These are phyloP conservation scores for Cosmia trapezina DNA, from an alignment of 2,888 invertebrate species.

Conservation along the genomic window DNA sequence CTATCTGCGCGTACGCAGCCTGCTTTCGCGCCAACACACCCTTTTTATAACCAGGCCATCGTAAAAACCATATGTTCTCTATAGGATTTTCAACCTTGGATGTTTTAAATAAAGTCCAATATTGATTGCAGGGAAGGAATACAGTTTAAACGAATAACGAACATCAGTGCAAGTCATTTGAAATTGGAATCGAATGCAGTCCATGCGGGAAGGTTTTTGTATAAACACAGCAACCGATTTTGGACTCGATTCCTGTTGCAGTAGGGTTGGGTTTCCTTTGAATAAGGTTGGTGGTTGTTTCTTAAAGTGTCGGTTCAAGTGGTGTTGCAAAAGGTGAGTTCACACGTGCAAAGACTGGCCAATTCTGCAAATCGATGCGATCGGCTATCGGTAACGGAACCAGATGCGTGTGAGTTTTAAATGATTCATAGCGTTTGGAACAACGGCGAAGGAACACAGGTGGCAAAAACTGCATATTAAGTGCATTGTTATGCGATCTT, in stretches of 20 bases:
- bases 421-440: slow-evolving; percentile 59
- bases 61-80: slow-evolving; percentile 38
- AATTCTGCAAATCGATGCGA: slow-evolving; percentile 75
- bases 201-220: slow-evolving; percentile 16
- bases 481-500: neutral
- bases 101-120: neutral
- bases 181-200: slow-evolving; percentile 57
- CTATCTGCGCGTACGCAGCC: slow-evolving; percentile 78
- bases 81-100: slow-evolving; percentile 50
- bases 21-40: slow-evolving; percentile 71
- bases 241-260: rapidly evolving
- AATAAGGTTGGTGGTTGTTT: slow-evolving; percentile 30
- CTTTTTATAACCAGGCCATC: slow-evolving; percentile 28
- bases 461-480: slow-evolving; percentile 17
- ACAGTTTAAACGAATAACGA: slow-evolving; percentile 44
- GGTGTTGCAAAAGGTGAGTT: slow-evolving; percentile 75
- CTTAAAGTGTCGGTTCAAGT: neutral
- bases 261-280: slow-evolving; percentile 38
- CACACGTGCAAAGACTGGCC: slow-evolving; percentile 78
- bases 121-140: neutral
- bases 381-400: slow-evolving; percentile 81
- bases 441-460: slow-evolving; percentile 39
- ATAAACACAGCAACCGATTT: slow-evolving; percentile 5
- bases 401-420: slow-evolving; percentile 74
- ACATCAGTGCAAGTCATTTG: slow-evolving; percentile 45